Conservation (phyloP, 64 coral and sea anemone genomes). For the Astreopora myriophthalma region DNA sequence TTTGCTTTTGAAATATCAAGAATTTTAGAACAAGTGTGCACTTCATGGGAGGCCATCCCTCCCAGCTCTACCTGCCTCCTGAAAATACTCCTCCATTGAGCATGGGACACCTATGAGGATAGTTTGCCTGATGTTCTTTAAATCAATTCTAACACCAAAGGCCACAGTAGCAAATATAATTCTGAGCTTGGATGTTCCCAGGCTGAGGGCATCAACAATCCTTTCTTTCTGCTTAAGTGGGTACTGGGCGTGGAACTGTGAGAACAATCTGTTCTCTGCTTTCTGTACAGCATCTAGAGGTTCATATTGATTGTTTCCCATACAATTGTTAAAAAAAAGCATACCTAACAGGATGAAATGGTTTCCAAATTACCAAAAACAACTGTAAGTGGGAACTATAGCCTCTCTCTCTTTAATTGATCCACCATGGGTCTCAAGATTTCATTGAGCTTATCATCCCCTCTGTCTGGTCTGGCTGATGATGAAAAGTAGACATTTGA, state of each 20-base stretch:
- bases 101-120: constrained; percentile 39
- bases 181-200: constrained; percentile 27
- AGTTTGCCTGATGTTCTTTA: constrained; percentile 26
- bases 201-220: constrained; percentile 20
- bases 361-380: too few species aligned
- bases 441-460: too few species aligned
- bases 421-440: too few species aligned
- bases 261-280: constrained; percentile 22
- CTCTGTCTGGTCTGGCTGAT: too few species aligned
- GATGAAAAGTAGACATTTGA: too few species aligned
- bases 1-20: constrained; percentile 43
- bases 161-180: constrained; percentile 50
- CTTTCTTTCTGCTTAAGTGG: constrained; percentile 31
- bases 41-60: constrained; percentile 13
- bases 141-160: constrained; percentile 28
- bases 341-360: too few species aligned
- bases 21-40: constrained; percentile 20
- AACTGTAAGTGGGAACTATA: too few species aligned
- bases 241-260: constrained; percentile 35
- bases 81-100: constrained; percentile 22
- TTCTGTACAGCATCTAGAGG: neutral
- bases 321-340: too few species aligned
- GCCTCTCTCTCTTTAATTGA: too few species aligned
- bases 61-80: too few species aligned
- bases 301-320: too few species aligned